Evolutionary conservation across 2,797 vertebrate genomes (phyloP).

Genomic region (Chromobotia macracanthus): DNA sequence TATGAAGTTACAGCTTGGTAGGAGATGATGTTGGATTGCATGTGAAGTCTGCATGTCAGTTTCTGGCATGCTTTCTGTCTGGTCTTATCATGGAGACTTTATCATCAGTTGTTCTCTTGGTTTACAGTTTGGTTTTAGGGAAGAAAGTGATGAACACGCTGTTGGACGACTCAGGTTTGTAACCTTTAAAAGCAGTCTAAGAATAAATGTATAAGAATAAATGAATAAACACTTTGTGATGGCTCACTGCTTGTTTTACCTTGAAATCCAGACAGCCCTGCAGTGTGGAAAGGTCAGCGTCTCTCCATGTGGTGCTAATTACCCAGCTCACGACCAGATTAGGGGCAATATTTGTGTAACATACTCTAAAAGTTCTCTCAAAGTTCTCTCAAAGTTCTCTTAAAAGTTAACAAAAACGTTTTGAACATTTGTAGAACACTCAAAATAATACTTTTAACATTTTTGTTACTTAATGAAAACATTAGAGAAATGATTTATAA

Average conservation of each 20-base stretch:
- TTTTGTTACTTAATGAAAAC: no score
- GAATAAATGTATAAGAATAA: no score
- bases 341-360: no score
- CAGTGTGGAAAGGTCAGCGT: conserved; percentile 72
- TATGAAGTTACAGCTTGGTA: neutral
- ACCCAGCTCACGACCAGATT: conserved; percentile 45
- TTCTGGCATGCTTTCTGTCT: neutral
- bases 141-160: conserved; percentile 60
- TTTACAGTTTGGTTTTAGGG: conserved; percentile 57
- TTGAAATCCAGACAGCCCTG: conserved; percentile 65
- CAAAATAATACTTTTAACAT: no score
- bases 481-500: no score
- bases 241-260: conserved; percentile 68
- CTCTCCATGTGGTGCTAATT: conserved; percentile 75
- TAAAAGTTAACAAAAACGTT: no score
- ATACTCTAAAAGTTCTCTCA: no score
- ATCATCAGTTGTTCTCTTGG: conserved; percentile 47
- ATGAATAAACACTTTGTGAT: conserved; percentile 76
- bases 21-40: conserved; percentile 4
- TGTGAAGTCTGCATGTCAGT: no score
- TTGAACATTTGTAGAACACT: no score
- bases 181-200: conserved; percentile 74
- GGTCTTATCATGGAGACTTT: conserved; percentile 23
- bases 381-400: no score
- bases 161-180: conserved; percentile 61